phyloP scores from a whole-genome alignment of 2,888 invertebrate species.

The Cataglyphis altisquamis region DNA sequence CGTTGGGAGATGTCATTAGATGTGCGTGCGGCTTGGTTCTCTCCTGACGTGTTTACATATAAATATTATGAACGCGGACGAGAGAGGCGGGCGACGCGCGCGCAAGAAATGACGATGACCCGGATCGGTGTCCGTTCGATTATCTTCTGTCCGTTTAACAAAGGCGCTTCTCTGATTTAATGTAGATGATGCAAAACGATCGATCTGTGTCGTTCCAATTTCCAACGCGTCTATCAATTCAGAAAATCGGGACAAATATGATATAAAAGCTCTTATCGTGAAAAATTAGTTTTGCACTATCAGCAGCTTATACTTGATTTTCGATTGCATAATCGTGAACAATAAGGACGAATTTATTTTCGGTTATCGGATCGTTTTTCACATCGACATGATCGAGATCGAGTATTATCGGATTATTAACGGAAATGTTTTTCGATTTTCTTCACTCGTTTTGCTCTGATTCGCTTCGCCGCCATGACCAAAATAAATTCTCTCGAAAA shows the following conservation, averaged over 20 bases:
- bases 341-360: not conserved
- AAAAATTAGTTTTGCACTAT: not conserved
- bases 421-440: conserved; percentile 29
- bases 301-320: not conserved
- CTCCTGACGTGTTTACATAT: conserved; percentile 23
- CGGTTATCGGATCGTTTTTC: not conserved
- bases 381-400: conserved; percentile 12
- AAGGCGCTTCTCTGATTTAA: not conserved
- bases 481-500: conserved; percentile 32
- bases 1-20: conserved; percentile 49
- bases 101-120: not conserved
- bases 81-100: not conserved
- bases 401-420: not conserved
- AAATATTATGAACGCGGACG: conserved; percentile 35
- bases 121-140: not conserved
- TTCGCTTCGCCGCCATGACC: conserved; percentile 7
- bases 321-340: conserved; percentile 10
- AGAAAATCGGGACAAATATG: not conserved
- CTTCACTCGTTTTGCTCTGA: conserved; percentile 43
- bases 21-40: conserved; percentile 4
- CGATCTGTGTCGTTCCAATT: not conserved
- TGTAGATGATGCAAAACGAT: not conserved
- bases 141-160: conserved; percentile 1
- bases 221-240: not conserved
- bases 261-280: not conserved